phyloP scores from a whole-genome alignment of 2,113 vertebrate genomes.

The Hydropotes inermis region DNA sequence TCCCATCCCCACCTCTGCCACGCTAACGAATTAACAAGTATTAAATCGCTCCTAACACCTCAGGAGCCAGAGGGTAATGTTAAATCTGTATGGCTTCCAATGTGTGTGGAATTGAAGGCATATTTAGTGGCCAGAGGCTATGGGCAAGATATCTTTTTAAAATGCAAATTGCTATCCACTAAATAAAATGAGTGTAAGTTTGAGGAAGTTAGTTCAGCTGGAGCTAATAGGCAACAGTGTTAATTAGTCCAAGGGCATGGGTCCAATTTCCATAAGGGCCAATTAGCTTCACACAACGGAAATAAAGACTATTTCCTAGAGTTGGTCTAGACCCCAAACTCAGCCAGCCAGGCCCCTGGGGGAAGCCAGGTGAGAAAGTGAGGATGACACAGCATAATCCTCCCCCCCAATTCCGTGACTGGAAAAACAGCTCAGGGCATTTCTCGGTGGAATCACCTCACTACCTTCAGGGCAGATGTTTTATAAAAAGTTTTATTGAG shows the following conservation, averaged over 20 bases:
- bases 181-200: constrained; percentile 57
- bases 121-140: constrained; percentile 32
- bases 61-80: background rate
- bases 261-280: constrained; percentile 65
- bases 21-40: background rate
- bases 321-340: constrained; percentile 12
- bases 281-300: constrained; percentile 60
- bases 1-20: background rate
- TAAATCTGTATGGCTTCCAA: background rate
- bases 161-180: constrained; percentile 57
- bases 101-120: background rate
- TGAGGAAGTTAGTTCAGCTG: constrained; percentile 63
- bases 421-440: background rate
- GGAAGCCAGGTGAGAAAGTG: constrained; percentile 42
- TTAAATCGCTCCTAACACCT: constrained; percentile 10
- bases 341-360: background rate
- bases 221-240: constrained; percentile 60
- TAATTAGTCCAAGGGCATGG: constrained; percentile 64
- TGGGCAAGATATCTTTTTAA: constrained; percentile 15
- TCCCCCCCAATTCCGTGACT: background rate
- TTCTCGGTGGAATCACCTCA: constrained; percentile 28
- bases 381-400: constrained; percentile 10
- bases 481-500: background rate
- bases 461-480: background rate
- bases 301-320: constrained; percentile 38